Base-by-base conservation (phyloP, 1,140 invertebrate species). In the Matsumurasca onukii region DNA sequence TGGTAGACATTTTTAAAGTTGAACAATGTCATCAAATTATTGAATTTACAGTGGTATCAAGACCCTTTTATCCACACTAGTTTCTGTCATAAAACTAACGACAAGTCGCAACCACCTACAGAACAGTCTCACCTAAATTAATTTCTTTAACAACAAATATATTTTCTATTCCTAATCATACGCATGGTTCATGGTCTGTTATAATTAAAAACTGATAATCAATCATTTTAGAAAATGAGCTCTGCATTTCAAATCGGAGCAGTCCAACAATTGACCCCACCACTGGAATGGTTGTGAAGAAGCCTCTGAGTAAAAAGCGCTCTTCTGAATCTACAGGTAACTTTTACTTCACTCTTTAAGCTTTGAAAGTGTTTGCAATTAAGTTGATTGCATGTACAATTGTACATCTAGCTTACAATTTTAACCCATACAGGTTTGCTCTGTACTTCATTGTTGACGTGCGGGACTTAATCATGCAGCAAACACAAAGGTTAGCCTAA, bases 241-340 rank as follows among this genome's bases (percentile, higher is more conserved):
- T 27, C 12, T 27, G 30, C 25, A 59, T 12, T 5, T 2, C 30
- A 3, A 59, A 24, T 59, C 22, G 55, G 5, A 59, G 55, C 55
- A 59, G 55, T 59, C 55, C 55, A 25, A 59, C 13, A 27, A 27
- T 59, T 27, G 55, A 59, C 25, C 55, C 15, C 30, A 22, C 25
- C 22, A 9, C 25, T 25, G 55, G 24, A 2, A 1, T 27, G 2
- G 25, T 13, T 24, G 3, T 24, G 3, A 59, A 59, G 25, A 59
- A 59, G 30, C 55, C 55, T 9, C 55, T 59, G 5, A 59, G 25
- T 24, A 59, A 59, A 27, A 59, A 59, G 30, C 55, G 55, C 30
- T 59, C 55, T 29, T 59, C 55, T 25, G 55, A 59, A 29, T 59
- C 55, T 27, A 59, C 55, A 59, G 55, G 55, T 59, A 59, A 39